Conservation (phyloP, 2,113 vertebrate genomes). For the Synchiropus splendidus region DNA sequence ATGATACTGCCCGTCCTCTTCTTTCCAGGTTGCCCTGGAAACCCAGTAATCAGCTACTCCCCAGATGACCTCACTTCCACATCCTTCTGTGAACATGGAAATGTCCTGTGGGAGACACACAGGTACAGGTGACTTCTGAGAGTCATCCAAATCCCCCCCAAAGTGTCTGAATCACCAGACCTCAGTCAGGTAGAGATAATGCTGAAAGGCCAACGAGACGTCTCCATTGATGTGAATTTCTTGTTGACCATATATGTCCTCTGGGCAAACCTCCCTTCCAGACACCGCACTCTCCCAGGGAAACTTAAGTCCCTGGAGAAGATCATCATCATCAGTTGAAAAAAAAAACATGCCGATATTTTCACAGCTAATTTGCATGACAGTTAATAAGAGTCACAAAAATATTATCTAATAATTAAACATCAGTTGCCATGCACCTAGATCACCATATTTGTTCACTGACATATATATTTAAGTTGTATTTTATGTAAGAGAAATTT, state of each 20-base stretch:
- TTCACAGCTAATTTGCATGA: too few species aligned
- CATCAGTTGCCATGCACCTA: too few species aligned
- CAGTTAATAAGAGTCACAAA: too few species aligned
- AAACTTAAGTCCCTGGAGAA: slow-evolving; percentile 83
- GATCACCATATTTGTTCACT: too few species aligned
- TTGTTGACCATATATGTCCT: slow-evolving; percentile 76
- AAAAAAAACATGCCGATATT: too few species aligned
- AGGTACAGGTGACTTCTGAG: too few species aligned
- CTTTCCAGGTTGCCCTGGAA: slow-evolving; percentile 79
- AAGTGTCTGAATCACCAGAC: slow-evolving; percentile 18
- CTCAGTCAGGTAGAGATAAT: slow-evolving; percentile 75
- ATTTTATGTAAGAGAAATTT: neutral
- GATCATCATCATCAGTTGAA: neutral
- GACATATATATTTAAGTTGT: too few species aligned
- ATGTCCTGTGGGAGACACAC: slow-evolving; percentile 68
- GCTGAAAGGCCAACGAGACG: slow-evolving; percentile 78
- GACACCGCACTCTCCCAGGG: slow-evolving; percentile 88
- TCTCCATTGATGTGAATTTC: slow-evolving; percentile 90
- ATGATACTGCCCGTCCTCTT: slow-evolving; percentile 74
- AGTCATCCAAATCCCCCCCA: too few species aligned
- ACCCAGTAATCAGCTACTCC: slow-evolving; percentile 88
- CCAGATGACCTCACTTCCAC: slow-evolving; percentile 76
- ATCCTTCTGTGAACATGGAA: slow-evolving; percentile 72
- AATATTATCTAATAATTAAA: too few species aligned
- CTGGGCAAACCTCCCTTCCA: slow-evolving; percentile 82